A percentile compares a stretch with the other conserved stretches of the same genome.
Conservation (phyloP, 92 coral and sea anemone species). For the Zoanthus sansibaricus region DNA sequence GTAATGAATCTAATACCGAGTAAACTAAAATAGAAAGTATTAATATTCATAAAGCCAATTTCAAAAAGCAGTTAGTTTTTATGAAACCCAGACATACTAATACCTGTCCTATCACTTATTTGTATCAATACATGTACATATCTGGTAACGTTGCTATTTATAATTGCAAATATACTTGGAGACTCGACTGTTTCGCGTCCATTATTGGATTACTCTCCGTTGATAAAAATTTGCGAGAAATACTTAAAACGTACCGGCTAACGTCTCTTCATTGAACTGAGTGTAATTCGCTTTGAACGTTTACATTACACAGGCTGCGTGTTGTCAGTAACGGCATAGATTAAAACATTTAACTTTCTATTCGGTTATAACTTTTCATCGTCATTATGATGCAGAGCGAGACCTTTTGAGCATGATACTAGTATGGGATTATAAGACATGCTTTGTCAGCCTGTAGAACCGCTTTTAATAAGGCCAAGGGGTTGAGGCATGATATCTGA, state of each 20-base stretch:
- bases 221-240: neutral
- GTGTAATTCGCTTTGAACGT: neutral
- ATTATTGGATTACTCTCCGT: slow-evolving; percentile 31
- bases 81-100: slow-evolving; percentile 22
- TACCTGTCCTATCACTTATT: neutral
- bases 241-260: slow-evolving; percentile 32
- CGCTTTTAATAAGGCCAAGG: no score
- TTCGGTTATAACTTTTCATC: neutral
- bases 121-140: neutral
- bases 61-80: slow-evolving; percentile 2
- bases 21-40: no score
- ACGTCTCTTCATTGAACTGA: neutral
- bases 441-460: no score
- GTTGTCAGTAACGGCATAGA: neutral
- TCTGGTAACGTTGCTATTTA: neutral
- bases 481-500: no score
- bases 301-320: neutral
- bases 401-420: neutral
- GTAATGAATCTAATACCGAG: no score
- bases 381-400: no score
- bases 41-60: no score
- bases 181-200: neutral
- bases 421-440: no score
- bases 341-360: neutral
- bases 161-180: neutral